A percentile compares a stretch with the other conserved stretches of the same genome.
phyloP scores from a whole-genome alignment of 2,888 invertebrate genomes.

The Caenorhabditis parvicauda region DNA sequence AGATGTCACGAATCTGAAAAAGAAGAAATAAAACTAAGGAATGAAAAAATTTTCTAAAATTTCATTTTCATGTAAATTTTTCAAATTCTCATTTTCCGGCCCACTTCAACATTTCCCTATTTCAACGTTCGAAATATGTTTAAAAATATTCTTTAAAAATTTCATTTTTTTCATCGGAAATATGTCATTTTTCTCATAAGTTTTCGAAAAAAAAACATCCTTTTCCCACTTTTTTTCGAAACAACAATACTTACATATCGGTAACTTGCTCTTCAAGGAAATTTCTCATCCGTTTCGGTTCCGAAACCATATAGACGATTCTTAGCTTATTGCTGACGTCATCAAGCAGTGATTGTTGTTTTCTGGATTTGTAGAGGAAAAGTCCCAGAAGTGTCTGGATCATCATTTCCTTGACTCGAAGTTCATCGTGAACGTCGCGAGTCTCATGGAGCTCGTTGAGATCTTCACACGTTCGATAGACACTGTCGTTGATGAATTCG shows the following conservation, averaged over 20 bases:
- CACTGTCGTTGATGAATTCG: slow-evolving; percentile 12
- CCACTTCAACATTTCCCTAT: not conserved
- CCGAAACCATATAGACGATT: slow-evolving; percentile 22
- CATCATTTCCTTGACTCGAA: slow-evolving; percentile 12
- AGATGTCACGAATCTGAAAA: slow-evolving; percentile 23
- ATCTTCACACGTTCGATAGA: slow-evolving; percentile 14
- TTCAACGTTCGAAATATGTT: too few relatives aligned
- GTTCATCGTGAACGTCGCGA: slow-evolving; percentile 8
- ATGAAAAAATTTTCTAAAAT: not conserved
- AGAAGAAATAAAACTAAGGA: not conserved
- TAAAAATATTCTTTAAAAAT: too few relatives aligned
- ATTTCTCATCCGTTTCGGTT: slow-evolving; percentile 9
- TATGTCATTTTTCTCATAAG: not conserved
- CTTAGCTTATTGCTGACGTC: slow-evolving; percentile 21
- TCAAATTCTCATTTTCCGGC: too few relatives aligned
- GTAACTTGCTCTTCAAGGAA: slow-evolving; percentile 29
- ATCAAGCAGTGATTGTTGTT: slow-evolving; percentile 11
- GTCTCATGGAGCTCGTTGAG: slow-evolving; percentile 17
- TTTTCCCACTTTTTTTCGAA: too few relatives aligned
- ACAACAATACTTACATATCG: slow-evolving; percentile 37
- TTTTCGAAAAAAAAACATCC: not conserved
- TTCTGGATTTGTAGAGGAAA: slow-evolving; percentile 13
- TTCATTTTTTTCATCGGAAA: not conserved
- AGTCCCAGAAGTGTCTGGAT: slow-evolving; percentile 23
- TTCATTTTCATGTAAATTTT: not conserved